Percentiles rank a stretch among this genome's conserved stretches.
These are phyloP conservation scores for Misgurnus mizolepis DNA, from an alignment of 2,113 vertebrate genomes.

Conservation along the genomic window DNA sequence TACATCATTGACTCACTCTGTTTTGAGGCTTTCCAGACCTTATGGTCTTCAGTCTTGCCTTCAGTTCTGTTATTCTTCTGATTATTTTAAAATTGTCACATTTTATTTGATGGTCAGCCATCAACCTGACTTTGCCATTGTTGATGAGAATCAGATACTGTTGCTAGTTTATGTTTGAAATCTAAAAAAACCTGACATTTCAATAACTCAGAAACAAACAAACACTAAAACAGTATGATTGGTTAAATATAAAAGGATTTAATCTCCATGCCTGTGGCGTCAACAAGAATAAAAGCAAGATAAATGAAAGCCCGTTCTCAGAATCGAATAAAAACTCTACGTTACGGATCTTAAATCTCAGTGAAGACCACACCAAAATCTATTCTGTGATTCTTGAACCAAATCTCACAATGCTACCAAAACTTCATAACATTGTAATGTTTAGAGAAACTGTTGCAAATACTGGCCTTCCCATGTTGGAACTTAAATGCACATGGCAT, in stretches of 20 bases:
- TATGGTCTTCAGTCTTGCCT: constrained; percentile 25
- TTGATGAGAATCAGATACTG: constrained; percentile 14
- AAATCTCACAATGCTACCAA: constrained; percentile 21
- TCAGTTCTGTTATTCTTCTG: constrained; percentile 15
- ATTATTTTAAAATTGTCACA: neutral
- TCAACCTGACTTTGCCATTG: neutral
- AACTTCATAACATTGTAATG: constrained; percentile 42
- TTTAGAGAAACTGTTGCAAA: constrained; percentile 21
- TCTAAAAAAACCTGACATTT: neutral
- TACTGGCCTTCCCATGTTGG: neutral
- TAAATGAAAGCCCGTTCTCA: constrained; percentile 24
- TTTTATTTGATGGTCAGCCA: neutral
- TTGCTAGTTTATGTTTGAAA: neutral
- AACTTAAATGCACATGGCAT: constrained; percentile 19
- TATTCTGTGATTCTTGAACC: neutral
- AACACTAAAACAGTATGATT: neutral
- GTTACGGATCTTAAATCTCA: constrained; percentile 4
- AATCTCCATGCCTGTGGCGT: neutral
- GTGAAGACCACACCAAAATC: neutral
- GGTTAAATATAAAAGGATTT: neutral
- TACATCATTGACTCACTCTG: constrained; percentile 56
- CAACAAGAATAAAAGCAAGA: neutral
- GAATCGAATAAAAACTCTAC: constrained; percentile 25
- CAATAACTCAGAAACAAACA: neutral
- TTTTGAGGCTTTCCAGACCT: constrained; percentile 55